Base-by-base conservation (phyloP, 1,140 invertebrate genomes). In the Megalopta genalis region DNA sequence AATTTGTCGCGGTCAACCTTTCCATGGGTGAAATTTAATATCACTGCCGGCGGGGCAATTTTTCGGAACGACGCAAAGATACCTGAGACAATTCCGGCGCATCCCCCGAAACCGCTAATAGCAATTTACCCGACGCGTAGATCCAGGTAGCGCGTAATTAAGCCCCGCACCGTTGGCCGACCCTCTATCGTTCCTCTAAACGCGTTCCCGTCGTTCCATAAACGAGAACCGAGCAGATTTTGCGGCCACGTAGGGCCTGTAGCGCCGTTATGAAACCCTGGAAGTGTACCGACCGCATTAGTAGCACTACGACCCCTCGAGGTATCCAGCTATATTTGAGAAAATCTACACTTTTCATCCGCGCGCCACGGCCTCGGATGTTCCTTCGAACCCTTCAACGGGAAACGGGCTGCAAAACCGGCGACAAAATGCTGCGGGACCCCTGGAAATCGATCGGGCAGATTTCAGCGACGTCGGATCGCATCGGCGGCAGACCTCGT, bases 141-240 rank as follows among this genome's bases (percentile, higher is more conserved):
- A 84, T 81, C 68, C 82, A 81, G 77, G 63, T 76, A 85, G 77
- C 78, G 82, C 71, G 82, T 85, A 85, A 85, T 85, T 85, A 83
- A 85, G 82, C 71, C 75, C 66, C 79, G 23, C 73, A 39, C 59
- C 81, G 62, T 82, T 64, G 74, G 62, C 62, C 54, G 25, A 21
- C 27, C 49, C 73, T 72, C 59, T 75, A 77, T 64, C 83, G 42
- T 75, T 54, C 18, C 75, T 80, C 27, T 62, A 54, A 49, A 64
- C 59, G 52, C 68, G 46, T 67, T 42, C 63, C 32, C 21, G 16
- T 70, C 32, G 54, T 68, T 65, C 59, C 67, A 37, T 66, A 21
- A 77, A 62, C 64, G 74, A 60, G 59, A 81, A 76, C 75, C 60
- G 74, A 75, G 73, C 79, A 78, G 79, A 84, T 86, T 86, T 82